These are phyloP conservation scores for Limanda limanda DNA, from an alignment of 2,113 vertebrate species.

Conservation along the genomic window DNA sequence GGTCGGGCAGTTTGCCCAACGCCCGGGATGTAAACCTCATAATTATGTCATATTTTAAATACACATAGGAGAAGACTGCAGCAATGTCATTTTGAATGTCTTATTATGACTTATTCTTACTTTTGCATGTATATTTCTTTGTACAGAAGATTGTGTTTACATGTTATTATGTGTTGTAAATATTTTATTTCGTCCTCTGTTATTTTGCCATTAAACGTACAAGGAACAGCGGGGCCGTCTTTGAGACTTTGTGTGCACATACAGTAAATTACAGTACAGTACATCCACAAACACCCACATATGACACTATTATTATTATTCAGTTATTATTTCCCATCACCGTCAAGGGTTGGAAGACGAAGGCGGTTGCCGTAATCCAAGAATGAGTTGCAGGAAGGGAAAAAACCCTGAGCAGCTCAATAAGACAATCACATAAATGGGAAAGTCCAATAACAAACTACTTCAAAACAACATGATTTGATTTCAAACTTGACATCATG, in stretches of 20 bases:
- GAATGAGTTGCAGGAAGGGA: conserved; percentile 22
- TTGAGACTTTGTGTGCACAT: background rate
- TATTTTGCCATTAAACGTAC: conserved; percentile 96
- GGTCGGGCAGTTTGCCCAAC: conserved; percentile 67
- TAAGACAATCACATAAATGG: background rate
- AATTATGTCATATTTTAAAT: conserved; percentile 86
- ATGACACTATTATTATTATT: background rate
- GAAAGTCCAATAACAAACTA: background rate
- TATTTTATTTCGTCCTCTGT: conserved; percentile 95
- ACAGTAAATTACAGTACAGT: no score
- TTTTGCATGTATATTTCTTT: conserved; percentile 99
- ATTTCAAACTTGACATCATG: background rate
- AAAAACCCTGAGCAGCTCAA: conserved; percentile 3
- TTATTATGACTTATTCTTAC: conserved; percentile 86
- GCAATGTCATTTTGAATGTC: conserved; percentile 84
- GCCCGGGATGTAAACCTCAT: conserved; percentile 88
- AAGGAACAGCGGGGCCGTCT: conserved; percentile 74
- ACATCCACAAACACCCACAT: conserved; percentile 4
- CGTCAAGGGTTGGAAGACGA: background rate
- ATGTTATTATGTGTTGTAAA: conserved; percentile 92
- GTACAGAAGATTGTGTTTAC: conserved; percentile 95
- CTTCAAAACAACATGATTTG: background rate
- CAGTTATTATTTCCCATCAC: conserved; percentile 31
- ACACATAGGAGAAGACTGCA: conserved; percentile 76
- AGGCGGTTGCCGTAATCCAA: background rate